phyloP scores from a whole-genome alignment of 2,113 vertebrate species.

The Melospiza melodia region DNA sequence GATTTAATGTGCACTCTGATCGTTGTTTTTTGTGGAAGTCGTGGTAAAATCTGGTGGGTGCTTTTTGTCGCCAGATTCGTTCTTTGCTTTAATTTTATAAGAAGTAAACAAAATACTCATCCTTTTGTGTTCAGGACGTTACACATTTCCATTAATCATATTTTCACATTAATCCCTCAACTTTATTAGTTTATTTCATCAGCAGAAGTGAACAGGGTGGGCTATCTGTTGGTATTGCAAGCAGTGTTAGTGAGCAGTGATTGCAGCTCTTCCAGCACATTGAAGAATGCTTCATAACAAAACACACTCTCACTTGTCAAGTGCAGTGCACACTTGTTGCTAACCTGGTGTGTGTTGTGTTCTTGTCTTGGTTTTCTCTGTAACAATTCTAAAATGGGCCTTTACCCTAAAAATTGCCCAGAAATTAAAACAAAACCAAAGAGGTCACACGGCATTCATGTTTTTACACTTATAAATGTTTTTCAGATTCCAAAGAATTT shows the following conservation, averaged over 20 bases:
- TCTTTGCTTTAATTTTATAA: background rate
- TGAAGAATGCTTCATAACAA: background rate
- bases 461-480: background rate
- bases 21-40: slow-evolving; percentile 1
- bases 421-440: background rate
- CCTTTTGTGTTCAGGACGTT: background rate
- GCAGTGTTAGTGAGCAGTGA: background rate
- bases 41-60: background rate
- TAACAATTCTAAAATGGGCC: background rate
- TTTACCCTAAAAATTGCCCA: background rate
- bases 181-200: background rate
- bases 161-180: background rate
- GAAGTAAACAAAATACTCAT: background rate
- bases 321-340: background rate
- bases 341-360: background rate
- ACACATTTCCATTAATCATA: background rate
- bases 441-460: accelerated
- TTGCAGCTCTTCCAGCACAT: background rate
- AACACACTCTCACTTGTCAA: background rate
- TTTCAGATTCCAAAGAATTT: background rate
- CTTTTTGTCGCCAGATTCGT: background rate
- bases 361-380: background rate
- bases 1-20: slow-evolving; percentile 60
- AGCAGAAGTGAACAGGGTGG: background rate
- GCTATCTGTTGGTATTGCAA: background rate